Conservation (phyloP, 1,140 invertebrate genomes). For the Bombus cullumanus region DNA sequence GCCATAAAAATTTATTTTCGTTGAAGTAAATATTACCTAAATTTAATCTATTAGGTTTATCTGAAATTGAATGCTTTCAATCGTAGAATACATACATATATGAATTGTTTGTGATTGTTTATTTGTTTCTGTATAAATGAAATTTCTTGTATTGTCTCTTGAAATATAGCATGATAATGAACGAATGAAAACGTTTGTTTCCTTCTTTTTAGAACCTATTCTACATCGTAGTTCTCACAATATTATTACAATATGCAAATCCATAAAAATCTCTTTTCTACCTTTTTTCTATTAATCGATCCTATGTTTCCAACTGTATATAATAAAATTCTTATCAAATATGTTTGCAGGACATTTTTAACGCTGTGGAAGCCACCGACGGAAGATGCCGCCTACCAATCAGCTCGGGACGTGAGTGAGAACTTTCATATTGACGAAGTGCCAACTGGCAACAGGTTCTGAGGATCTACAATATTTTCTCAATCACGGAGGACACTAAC, state of each 20-base stretch:
- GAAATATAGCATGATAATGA: neutral
- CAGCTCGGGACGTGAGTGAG: conserved; percentile 73
- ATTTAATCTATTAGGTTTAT: neutral
- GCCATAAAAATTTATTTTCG: neutral
- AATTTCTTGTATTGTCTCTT: neutral
- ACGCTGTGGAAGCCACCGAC: conserved; percentile 54
- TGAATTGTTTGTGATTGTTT: neutral
- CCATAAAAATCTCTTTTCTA: neutral
- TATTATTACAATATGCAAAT: neutral
- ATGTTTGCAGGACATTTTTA: conserved; percentile 48
- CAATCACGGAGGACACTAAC: conserved; percentile 70
- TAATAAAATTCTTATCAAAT: neutral
- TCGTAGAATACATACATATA: neutral
- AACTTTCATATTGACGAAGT: conserved; percentile 55
- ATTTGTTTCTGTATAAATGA: neutral
- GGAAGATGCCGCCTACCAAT: conserved; percentile 65
- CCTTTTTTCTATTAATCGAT: neutral
- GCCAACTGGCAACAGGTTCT: conserved; percentile 35
- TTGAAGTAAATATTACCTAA: neutral
- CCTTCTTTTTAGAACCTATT: neutral
- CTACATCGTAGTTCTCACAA: neutral
- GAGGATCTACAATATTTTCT: conserved; percentile 44
- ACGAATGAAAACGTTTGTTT: neutral
- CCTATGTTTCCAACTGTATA: neutral
- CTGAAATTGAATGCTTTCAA: neutral